Base-by-base conservation (phyloP, 92 coral and sea anemone species). In the Zoanthus sansibaricus region DNA sequence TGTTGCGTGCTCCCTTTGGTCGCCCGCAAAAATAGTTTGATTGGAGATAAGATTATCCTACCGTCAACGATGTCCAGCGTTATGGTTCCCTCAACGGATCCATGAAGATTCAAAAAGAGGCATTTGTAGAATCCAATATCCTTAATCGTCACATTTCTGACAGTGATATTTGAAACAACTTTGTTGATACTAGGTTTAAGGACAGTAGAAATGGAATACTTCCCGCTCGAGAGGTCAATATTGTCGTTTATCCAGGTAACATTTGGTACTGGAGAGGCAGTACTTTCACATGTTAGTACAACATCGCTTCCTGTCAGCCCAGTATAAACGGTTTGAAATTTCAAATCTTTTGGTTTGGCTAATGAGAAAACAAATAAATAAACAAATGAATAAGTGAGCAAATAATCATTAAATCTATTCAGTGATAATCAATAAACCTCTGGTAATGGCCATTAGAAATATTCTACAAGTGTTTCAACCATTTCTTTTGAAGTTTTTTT, bases 211-310 rank as follows among this genome's bases (percentile, higher is more conserved):
- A 61, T 61, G 20, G 20, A 61, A 61, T 61, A n/a, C n/a, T n/a
- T n/a, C n/a, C n/a, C n/a, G n/a, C n/a, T n/a, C n/a, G n/a, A n/a
- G n/a, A n/a, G n/a, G n/a, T n/a, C n/a, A n/a, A n/a, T n/a, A n/a
- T n/a, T n/a, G n/a, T n/a, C n/a, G n/a, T n/a, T n/a, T n/a, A 61
- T 61, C 68, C 68, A 61, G 68, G 68, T 61, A 61, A 17, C 68
- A 61, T 61, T 61, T 2, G 68, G 68, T 61, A 61, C 21, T 61
- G 68, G 68, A 61, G 21, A 16, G 17, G 68, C 68, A 7, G 30
- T 61, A 16, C 68, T 61, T 61, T 61, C 68, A 16, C 68, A 61
- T 16, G 68, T 15, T 0, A 61, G 17, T 16, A 61, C 68, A n/a
- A 15, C 68, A 61, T 61, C 68, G 68, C 68, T 61, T 17, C 68